Base-by-base conservation (phyloP, 2,113 vertebrate species). In the Ptilorrhoa leucosticta region DNA sequence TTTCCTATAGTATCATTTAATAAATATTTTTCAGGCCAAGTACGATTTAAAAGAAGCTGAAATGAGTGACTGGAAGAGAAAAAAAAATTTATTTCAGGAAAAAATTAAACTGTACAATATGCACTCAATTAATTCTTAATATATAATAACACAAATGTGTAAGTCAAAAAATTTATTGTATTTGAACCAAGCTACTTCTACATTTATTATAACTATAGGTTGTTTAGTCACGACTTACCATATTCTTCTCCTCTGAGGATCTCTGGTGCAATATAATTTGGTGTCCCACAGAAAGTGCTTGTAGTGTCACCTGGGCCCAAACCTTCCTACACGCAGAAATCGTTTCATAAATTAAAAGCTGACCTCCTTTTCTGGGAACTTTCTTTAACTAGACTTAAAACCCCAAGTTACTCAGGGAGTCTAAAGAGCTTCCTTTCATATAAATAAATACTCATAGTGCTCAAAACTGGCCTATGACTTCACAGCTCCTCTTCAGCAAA, bases 231-330 rank as follows among this genome's bases (percentile, higher is more conserved):
- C 3, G 35, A 33, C 99, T 98, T 94, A 99, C 99, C 99, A 21
- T 99, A 99, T 81, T 99, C 99, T 90, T 99, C 99, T 93, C 99
- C 99, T 94, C 99, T 97, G 54, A 99, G 98, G 96, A 99, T 99
- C 96, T 99, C 99, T 0, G 99, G 99, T 53, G 99, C 99, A 15
- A 99, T 99, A 90, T 99, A 99, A 97, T 99, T 99, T 17, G 99
- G 99, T 33, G 99, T 99, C 79, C 99, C 99, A 83, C 99, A 99
- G 97, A 99, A 99, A 54, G 99, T 99, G 97, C 99, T 99, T 24
- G 99, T 99, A 30, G 99, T 99, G 97, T 99, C 99, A 4, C 99
- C 99, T 5, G 99, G 99, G 97, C 99, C 98, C 97, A 99, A 98
- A 64, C 99, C 99, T 98, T 99, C 99, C 99, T 99, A 90, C 18